Evolutionary conservation across 2,113 vertebrate genomes (phyloP).

Genomic region (Actinemys pallida): DNA sequence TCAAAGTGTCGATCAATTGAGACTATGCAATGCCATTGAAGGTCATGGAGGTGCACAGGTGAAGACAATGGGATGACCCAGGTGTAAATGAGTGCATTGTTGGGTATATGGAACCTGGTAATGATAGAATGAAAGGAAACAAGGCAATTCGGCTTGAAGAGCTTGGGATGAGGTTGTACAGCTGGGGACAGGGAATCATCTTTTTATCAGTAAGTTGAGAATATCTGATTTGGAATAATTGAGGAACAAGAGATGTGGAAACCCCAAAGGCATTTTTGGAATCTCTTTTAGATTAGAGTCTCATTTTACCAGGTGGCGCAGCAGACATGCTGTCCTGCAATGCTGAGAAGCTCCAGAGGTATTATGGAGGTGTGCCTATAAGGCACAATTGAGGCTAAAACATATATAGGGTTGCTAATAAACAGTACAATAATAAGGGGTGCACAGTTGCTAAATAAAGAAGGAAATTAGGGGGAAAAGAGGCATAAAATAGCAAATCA

Average conservation of each 20-base stretch:
- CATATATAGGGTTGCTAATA: background rate
- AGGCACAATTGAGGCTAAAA: background rate
- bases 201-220: background rate
- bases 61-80: background rate
- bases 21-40: background rate
- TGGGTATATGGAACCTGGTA: background rate
- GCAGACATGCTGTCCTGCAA: background rate
- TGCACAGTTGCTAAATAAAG: background rate
- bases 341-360: background rate
- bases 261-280: background rate
- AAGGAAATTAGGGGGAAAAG: background rate
- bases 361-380: background rate
- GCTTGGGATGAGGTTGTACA: background rate
- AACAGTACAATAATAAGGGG: background rate
- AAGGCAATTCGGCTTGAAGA: background rate
- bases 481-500: background rate
- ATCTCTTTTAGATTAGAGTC: background rate
- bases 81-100: fast-evolving
- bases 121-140: background rate
- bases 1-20: background rate
- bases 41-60: background rate
- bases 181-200: background rate
- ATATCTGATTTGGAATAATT: background rate
- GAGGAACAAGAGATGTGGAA: background rate
- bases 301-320: background rate